Base-by-base conservation (phyloP, 2,797 vertebrate genomes). In the Limnodromus scolopaceus region DNA sequence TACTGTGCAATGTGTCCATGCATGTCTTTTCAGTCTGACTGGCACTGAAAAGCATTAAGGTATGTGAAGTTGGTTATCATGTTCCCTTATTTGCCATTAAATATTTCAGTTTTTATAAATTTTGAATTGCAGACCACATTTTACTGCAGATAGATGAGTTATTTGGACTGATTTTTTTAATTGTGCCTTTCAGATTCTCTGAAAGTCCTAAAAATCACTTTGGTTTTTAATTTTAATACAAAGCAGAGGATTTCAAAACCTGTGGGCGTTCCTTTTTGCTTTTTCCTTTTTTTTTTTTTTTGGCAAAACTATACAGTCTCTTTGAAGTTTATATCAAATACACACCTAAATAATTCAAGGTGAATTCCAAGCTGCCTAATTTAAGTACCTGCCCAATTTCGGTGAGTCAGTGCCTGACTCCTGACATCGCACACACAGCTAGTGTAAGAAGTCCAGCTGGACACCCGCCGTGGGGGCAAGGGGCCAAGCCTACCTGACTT, bases 301-400 rank as follows among this genome's bases (percentile, higher is more conserved):
- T 65, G 9, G 25, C 53, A 57, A 77, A 69, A 60, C 34, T 53
- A 27, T 54, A 79, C 38, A 16, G 46, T 69, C 38, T 87, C 87
- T 93, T 89, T 96, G 92, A 96, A 94, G 82, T 93, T 84, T 95
- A 83, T 87, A 83, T 63, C 54, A n/a, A 76, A 69, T 41, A 61
- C 46, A 32, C 9, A 3, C 51, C 76, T 95, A 83, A 94, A 90
- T 94, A 91, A 95, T 84, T 85, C 45, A 46, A 60, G 79, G 55
- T 91, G 92, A 84, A 85, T 87, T 91, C 75, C 66, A 79, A 82
- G 49, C 75, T 87, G 87, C 38, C 28, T 84, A 13, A 65, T 75
- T 68, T 61, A 68, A 48, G 38, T 61, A 79, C 49, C 69, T 81
- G 57, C 54, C 72, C 49, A 24, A 24, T 71, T 51, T n/a, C 2